A percentile compares a stretch with the other conserved stretches of the same genome.
These are phyloP conservation scores for Drosophila jambulina DNA, from an alignment of 1,140 invertebrate genomes.

Conservation along the genomic window DNA sequence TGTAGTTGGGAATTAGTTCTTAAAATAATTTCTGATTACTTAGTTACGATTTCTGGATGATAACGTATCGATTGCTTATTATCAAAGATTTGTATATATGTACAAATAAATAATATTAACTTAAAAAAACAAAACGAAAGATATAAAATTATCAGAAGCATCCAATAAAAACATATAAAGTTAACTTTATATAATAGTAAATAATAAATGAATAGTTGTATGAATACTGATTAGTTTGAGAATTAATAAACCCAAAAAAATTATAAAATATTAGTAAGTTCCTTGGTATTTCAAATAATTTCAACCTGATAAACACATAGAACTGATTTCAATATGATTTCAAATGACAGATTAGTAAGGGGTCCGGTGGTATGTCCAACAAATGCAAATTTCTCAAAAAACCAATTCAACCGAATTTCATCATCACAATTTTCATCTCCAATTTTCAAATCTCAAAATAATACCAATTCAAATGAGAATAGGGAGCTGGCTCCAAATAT, in stretches of 20 bases:
- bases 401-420: slow-evolving; percentile 56
- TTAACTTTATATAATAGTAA: neutral
- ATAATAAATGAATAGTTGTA: slow-evolving; percentile 3
- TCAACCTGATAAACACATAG: neutral
- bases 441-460: slow-evolving; percentile 21
- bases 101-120: slow-evolving; percentile 1
- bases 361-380: slow-evolving; percentile 16
- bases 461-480: slow-evolving; percentile 27
- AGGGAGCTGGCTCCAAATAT: slow-evolving; percentile 23
- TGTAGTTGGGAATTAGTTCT: neutral
- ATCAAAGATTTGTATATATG: neutral
- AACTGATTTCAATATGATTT: slow-evolving; percentile 7
- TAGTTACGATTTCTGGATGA: neutral
- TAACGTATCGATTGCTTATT: neutral
- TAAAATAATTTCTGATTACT: neutral
- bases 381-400: slow-evolving; percentile 52
- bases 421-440: neutral
- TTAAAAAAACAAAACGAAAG: slow-evolving; percentile 14
- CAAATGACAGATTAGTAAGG: slow-evolving; percentile 19
- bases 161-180: slow-evolving; percentile 17
- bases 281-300: neutral
- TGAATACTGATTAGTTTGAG: slow-evolving; percentile 2
- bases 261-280: neutral
- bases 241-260: neutral
- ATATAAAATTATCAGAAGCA: slow-evolving; percentile 3